Evolutionary conservation across 2,888 invertebrate species (phyloP), one percentile per base, ranked within the genome.

Genomic region (Drosophila sordidula): DNA sequence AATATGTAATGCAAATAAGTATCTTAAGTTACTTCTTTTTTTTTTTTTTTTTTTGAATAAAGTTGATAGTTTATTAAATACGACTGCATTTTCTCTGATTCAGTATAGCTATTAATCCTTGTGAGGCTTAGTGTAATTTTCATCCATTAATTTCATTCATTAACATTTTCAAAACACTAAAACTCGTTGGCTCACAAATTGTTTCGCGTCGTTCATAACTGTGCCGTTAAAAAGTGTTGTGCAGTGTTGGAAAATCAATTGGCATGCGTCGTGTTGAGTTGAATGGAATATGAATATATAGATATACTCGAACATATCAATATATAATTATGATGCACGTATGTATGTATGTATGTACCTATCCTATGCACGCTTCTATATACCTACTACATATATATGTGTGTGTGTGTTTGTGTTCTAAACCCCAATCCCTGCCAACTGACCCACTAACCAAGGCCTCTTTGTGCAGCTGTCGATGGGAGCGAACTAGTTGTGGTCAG

Each of bases 401-500:
- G 11, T 41, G 14, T 61, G 54, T 50, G n/a, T 38, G 14, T 58
- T 46, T 46, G 25, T 42, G 6, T 41, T 32, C 29, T 11, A 12
- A 12, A 58, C 5, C 22, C 12, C 12, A 22, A 36, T 26, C 36
- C 38, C 18, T 59, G 47, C 26, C 12, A 47, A 63, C 51, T 55
- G 39, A 47, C 32, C 47, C 6, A 61, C 69, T 80, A 83, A 87
- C 65, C 34, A 54, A 41, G 47, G 52, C 61, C 55, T 59, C 26
- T 68, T 57, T 68, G 62, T 62, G 36, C 61, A 78, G 67, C 54
- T 57, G 39, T 54, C 42, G 54, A 58, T 6, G 67, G 77, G 39
- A 80, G 78, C 59, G 76, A 80, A 42, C 93, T 95, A 8, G 92
- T 94, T 59, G 92, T 95, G 51, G 93, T 95, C 0, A 90, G 93